These are phyloP conservation scores for Ceratoteleas bidentatus DNA, from an alignment of 1,140 invertebrate species.

Conservation along the genomic window DNA sequence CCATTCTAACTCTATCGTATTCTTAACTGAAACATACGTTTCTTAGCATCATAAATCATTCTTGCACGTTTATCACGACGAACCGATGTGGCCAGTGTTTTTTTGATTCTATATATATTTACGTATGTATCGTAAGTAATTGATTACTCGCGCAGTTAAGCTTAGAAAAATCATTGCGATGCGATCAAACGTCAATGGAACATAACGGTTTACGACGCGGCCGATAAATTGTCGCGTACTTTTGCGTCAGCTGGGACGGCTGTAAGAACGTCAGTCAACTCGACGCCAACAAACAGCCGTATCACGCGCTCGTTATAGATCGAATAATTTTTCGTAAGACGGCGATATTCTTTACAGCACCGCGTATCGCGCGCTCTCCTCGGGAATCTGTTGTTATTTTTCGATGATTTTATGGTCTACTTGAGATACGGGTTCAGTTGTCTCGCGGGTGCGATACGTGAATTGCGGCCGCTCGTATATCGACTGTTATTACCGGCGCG, in stretches of 20 bases:
- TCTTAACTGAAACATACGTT: no score
- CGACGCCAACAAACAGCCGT: neutral
- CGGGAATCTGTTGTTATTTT: slow-evolving; percentile 60
- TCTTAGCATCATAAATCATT: no score
- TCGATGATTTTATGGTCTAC: slow-evolving; percentile 60
- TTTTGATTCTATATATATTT: no score
- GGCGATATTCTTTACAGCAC: slow-evolving; percentile 23
- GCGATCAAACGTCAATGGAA: neutral
- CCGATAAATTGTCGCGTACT: slow-evolving; percentile 17
- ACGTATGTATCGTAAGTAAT: no score
- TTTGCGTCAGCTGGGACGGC: slow-evolving; percentile 14
- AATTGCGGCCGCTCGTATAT: slow-evolving; percentile 58
- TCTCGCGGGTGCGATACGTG: slow-evolving; percentile 55
- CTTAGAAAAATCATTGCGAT: no score
- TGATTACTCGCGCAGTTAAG: no score
- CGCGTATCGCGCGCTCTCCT: slow-evolving; percentile 28
- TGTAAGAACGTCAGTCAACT: slow-evolving; percentile 6
- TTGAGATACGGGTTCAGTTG: slow-evolving; percentile 53
- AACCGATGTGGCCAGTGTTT: no score
- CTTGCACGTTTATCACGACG: no score
- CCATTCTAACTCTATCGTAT: no score
- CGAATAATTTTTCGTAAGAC: slow-evolving; percentile 35
- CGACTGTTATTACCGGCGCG: slow-evolving; percentile 47
- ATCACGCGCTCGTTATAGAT: slow-evolving; percentile 40
- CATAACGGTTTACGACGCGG: slow-evolving; percentile 1